Conservation (phyloP, 92 coral and sea anemone genomes). For the Diadumene lineata region DNA sequence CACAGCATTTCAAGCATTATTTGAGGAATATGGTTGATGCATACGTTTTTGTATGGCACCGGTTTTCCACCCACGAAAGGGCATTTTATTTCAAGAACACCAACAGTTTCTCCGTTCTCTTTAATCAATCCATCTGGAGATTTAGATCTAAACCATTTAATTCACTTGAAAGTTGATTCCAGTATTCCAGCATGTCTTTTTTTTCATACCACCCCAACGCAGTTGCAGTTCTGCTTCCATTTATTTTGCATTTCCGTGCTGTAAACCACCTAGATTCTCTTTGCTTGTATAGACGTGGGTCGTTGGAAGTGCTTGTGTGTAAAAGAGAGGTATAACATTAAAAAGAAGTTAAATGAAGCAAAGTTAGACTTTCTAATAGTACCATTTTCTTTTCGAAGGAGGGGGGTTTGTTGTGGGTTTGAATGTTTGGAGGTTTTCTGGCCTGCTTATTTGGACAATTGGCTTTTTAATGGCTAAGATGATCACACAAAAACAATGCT, state of each 20-base stretch:
- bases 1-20: slow-evolving; percentile 49
- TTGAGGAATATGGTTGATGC: slow-evolving; percentile 50
- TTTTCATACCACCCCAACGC: slow-evolving; percentile 45
- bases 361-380: slow-evolving; percentile 19
- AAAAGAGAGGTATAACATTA: slow-evolving; percentile 18
- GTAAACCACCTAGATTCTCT: slow-evolving; percentile 1
- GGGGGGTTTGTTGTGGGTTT: neutral
- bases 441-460: slow-evolving; percentile 10
- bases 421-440: neutral
- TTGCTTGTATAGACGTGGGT: slow-evolving; percentile 30
- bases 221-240: slow-evolving; percentile 53
- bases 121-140: slow-evolving; percentile 43
- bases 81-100: slow-evolving; percentile 37
- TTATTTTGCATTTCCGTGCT: slow-evolving; percentile 40
- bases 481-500: slow-evolving; percentile 39
- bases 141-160: slow-evolving; percentile 3
- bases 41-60: slow-evolving; percentile 41
- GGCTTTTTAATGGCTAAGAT: slow-evolving; percentile 31
- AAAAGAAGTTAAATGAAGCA: slow-evolving; percentile 9
- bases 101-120: neutral
- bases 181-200: slow-evolving; percentile 34
- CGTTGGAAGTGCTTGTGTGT: neutral
- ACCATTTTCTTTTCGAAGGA: slow-evolving; percentile 8
- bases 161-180: slow-evolving; percentile 6
- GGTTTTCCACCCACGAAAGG: slow-evolving; percentile 40